Evolutionary conservation across 2,888 invertebrate species (phyloP), one percentile per base, ranked within the genome.

Genomic region (Lissonota sp.): DNA sequence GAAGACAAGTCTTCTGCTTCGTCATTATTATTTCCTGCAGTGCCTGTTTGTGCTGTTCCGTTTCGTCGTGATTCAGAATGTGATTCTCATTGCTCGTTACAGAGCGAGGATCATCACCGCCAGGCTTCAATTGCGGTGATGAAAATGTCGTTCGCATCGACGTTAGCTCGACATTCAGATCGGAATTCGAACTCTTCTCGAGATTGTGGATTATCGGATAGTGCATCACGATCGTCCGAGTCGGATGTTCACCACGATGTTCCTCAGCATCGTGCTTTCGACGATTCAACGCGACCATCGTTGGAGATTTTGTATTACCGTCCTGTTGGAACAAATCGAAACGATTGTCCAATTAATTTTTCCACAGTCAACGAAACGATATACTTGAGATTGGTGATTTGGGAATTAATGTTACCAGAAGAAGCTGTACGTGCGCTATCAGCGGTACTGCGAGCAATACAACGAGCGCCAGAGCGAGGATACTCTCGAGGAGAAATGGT

Each of bases 361-460:
- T n/a, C n/a, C n/a, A n/a, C n/a, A n/a, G 8, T 10, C 12, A n/a
- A n/a, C 10, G 8, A 6, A 26, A 26, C 26, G 26, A 26, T 26
- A 26, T 26, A 26, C 26, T 26, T 26, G 26, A 26, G 1, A 26
- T 26, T 26, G 26, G 26, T n/a, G 39, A 39, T 62, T 62, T 10
- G n/a, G 26, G 26, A 26, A 26, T 26, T 26, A 26, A 3, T 26
- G 26, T 44, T 88, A 91, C 91, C 75, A 90, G 80, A 58, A 88
- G 71, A 12, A 84, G 75, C 64, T 89, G 87, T 64, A 89, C 63
- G 70, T 86, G 88, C 5, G 83, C 82, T 82, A 91, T 85, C 49
- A 91, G 77, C 6, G 91, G 91, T 8, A 89, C 75, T 4, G 90
- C 89, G 64, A 92, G 83, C 10, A 91, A 66, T 26, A 91, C 63